These are phyloP conservation scores for Oscheius sp. DNA, from an alignment of 2,888 invertebrate genomes.

Conservation along the genomic window DNA sequence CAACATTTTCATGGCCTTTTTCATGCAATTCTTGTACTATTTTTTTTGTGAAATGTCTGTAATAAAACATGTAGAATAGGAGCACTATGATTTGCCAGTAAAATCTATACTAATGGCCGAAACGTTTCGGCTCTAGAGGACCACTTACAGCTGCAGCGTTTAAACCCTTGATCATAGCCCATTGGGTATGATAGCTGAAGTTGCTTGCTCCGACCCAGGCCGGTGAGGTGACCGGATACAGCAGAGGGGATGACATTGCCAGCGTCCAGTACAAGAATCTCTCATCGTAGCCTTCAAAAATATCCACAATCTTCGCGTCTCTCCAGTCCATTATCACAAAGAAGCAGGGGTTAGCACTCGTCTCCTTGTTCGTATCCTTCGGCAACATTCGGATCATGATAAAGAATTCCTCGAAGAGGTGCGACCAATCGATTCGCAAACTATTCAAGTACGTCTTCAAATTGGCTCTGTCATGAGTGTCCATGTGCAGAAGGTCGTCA, in stretches of 20 bases:
- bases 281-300: conserved; percentile 37
- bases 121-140: too few relatives aligned
- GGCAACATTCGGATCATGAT: conserved; percentile 37
- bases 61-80: too few relatives aligned
- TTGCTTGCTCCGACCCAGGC: conserved; percentile 24
- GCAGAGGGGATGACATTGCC: neutral
- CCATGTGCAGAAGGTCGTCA: conserved; percentile 81
- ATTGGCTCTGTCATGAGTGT: neutral
- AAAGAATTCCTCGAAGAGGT: conserved; percentile 29
- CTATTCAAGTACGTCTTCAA: neutral
- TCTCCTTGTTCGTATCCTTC: conserved; percentile 15
- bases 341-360: conserved; percentile 35
- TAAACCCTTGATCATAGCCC: conserved; percentile 10
- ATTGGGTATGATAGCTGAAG: neutral
- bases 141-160: too few relatives aligned
- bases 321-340: conserved; percentile 59
- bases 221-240: conserved; percentile 17
- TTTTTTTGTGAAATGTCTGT: too few relatives aligned
- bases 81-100: too few relatives aligned
- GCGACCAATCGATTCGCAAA: conserved; percentile 14
- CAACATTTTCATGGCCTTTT: too few relatives aligned
- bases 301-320: conserved; percentile 40
- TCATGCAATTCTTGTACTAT: too few relatives aligned
- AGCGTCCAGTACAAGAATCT: conserved; percentile 14
- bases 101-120: too few relatives aligned